Conservation (phyloP, 2,888 invertebrate species). For the Branchellion lobata region DNA sequence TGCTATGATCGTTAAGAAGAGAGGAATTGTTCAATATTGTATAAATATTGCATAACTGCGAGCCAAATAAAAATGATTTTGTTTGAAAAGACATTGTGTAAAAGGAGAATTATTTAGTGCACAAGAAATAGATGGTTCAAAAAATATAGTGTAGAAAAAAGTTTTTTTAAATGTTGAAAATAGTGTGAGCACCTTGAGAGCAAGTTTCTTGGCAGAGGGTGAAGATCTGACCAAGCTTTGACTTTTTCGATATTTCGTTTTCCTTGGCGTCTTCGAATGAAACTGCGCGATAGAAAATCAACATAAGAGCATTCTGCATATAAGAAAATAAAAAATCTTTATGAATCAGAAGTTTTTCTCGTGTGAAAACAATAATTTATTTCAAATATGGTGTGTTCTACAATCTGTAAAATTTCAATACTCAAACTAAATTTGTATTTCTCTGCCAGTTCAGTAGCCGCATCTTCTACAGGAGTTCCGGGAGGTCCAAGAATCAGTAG, state of each 20-base stretch:
- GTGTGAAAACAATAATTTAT: not conserved
- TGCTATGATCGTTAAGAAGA: too few relatives aligned
- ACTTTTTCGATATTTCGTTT: conserved; percentile 25
- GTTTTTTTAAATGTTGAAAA: too few relatives aligned
- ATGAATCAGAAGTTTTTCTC: not conserved
- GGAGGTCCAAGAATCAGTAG: conserved; percentile 61
- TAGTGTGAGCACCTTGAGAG: too few relatives aligned
- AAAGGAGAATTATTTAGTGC: too few relatives aligned
- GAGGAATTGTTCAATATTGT: too few relatives aligned
- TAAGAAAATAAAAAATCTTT: not conserved
- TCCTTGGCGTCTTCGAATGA: conserved; percentile 23
- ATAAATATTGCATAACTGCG: too few relatives aligned
- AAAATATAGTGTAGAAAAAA: too few relatives aligned
- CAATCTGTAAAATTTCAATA: not conserved
- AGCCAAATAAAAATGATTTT: not conserved
- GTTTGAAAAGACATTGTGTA: not conserved
- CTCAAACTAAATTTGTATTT: conserved; percentile 60
- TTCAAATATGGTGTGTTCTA: not conserved
- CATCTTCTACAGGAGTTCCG: conserved; percentile 61
- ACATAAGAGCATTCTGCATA: not conserved
- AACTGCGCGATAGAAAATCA: conserved; percentile 3
- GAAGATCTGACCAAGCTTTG: conserved; percentile 38
- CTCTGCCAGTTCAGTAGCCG: conserved; percentile 60
- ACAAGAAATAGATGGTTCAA: too few relatives aligned
- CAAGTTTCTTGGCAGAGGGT: conserved; percentile 23